Evolutionary conservation across 2,888 invertebrate species (phyloP).

Genomic region (Schizotus pectinicornis): DNA sequence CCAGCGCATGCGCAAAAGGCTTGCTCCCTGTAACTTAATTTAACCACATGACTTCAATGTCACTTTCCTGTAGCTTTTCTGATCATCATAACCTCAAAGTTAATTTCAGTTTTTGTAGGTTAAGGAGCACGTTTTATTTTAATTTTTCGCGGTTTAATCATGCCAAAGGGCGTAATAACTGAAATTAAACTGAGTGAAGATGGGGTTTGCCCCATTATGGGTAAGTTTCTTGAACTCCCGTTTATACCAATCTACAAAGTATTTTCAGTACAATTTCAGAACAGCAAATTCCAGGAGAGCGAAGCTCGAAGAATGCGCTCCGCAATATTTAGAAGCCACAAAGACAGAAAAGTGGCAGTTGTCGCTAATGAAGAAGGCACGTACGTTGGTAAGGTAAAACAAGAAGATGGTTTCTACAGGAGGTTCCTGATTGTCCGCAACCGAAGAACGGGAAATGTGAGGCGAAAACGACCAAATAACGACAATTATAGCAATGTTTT

Average conservation of each 20-base stretch:
- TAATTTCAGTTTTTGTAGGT: too few species aligned
- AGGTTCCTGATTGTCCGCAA: constrained; percentile 47
- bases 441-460: constrained; percentile 48
- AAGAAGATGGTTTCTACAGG: constrained; percentile 41
- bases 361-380: constrained; percentile 43
- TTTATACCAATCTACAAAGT: background rate
- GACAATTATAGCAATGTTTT: constrained; percentile 22
- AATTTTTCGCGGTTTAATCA: too few species aligned
- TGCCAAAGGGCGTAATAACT: too few species aligned
- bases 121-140: too few species aligned
- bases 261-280: constrained; percentile 46
- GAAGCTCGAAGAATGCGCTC: constrained; percentile 40
- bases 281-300: constrained; percentile 41
- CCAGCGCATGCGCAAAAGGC: too few species aligned
- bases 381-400: constrained; percentile 41
- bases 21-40: too few species aligned
- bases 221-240: background rate
- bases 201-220: constrained; percentile 8
- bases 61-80: too few species aligned
- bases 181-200: background rate
- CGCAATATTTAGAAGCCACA: constrained; percentile 35
- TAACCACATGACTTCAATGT: too few species aligned
- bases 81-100: too few species aligned
- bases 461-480: too few species aligned
- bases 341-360: constrained; percentile 36